Evolutionary conservation across 2,888 invertebrate genomes (phyloP).

Genomic region (Tridacna crocea): DNA sequence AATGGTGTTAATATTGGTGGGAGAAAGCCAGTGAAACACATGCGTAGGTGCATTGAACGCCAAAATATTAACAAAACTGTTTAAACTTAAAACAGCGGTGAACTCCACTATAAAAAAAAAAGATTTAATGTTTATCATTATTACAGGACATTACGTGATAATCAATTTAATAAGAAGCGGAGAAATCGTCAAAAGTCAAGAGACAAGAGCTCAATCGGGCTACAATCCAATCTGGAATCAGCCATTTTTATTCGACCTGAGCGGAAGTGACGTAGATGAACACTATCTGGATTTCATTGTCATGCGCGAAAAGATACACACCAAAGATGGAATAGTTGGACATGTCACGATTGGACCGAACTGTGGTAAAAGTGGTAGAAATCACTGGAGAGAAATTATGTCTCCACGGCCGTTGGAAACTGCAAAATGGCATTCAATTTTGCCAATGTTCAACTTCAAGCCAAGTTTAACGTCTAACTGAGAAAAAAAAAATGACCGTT

Average conservation of each 20-base stretch:
- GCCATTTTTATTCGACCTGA: slow-evolving; percentile 76
- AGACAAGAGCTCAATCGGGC: slow-evolving; percentile 68
- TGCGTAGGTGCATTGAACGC: too few relatives aligned
- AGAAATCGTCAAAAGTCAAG: slow-evolving; percentile 62
- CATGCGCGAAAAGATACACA: slow-evolving; percentile 71
- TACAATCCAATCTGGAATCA: slow-evolving; percentile 77
- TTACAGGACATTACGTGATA: slow-evolving; percentile 75
- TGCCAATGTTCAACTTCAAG: slow-evolving; percentile 66
- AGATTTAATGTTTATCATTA: slow-evolving; percentile 4
- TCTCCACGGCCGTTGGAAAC: slow-evolving; percentile 67
- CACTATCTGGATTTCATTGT: slow-evolving; percentile 73
- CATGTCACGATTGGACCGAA: slow-evolving; percentile 73
- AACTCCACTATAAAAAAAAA: too few relatives aligned
- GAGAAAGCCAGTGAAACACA: too few relatives aligned
- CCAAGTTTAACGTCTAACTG: slow-evolving; percentile 10
- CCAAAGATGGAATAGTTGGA: slow-evolving; percentile 74
- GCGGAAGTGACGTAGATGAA: slow-evolving; percentile 49
- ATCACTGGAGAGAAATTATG: slow-evolving; percentile 75
- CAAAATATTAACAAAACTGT: too few relatives aligned
- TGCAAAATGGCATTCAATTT: slow-evolving; percentile 75
- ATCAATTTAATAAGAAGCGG: slow-evolving; percentile 66
- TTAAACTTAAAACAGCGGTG: too few relatives aligned
- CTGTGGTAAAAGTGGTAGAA: slow-evolving; percentile 64
- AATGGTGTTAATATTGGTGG: too few relatives aligned
- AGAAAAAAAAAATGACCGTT: not conserved